Evolutionary conservation across 2,113 vertebrate genomes (phyloP).

Genomic region (Cromileptes altivelis): DNA sequence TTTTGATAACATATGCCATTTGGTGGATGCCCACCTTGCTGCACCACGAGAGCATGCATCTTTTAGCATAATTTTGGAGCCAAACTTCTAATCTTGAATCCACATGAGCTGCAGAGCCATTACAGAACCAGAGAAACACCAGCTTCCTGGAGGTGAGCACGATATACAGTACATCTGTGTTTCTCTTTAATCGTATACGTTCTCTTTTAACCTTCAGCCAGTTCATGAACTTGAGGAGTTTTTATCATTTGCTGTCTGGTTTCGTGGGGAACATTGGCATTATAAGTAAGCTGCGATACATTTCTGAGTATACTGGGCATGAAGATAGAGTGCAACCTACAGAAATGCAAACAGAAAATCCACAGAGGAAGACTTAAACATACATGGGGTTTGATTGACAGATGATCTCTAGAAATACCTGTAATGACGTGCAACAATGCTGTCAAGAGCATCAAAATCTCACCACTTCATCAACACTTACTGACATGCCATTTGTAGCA

Average conservation of each 20-base stretch:
- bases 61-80: not conserved
- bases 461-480: slow-evolving; percentile 4
- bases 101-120: not conserved
- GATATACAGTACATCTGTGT: not conserved
- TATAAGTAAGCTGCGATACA: not conserved
- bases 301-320: not conserved
- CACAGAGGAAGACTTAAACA: not conserved
- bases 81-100: not conserved
- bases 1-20: not conserved
- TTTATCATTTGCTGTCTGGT: not conserved
- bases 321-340: not conserved
- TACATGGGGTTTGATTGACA: slow-evolving; percentile 1
- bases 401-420: not conserved
- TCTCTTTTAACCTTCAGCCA: not conserved
- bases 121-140: not conserved
- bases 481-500: slow-evolving; percentile 7
- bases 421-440: not conserved
- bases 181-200: not conserved
- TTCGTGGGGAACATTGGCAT: not conserved
- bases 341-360: not conserved
- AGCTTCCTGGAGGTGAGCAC: not conserved
- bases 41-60: not conserved
- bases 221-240: not conserved
- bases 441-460: not conserved
- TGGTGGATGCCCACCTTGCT: slow-evolving; percentile 1